Base-by-base conservation (phyloP, 92 coral and sea anemone genomes). In the Palythoa grandis region DNA sequence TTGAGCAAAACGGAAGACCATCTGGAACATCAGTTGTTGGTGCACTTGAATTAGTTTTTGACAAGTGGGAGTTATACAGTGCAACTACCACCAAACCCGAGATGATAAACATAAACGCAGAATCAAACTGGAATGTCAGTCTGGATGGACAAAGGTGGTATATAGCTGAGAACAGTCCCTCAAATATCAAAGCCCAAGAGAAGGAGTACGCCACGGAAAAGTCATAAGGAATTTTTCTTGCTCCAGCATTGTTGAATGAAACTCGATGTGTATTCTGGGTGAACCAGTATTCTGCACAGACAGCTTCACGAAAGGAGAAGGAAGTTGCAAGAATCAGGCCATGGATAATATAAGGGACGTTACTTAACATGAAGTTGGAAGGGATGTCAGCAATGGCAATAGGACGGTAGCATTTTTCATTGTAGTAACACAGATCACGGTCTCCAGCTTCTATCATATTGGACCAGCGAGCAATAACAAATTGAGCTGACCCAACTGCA, bases 81-180 rank as follows among this genome's bases (percentile, higher is more conserved):
- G 98, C 95, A 13, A 95, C 90, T 40, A 96, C 88, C 1, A 96
- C 98, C 75, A 96, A 84, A 47, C 95, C 98, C 3, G 96, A 92
- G 40, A 96, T 96, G 77, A 96, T 93, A 82, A 96, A 96, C 98
- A 96, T 96, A 87, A 96, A 96, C 20, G 98, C 98, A 0, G 98
- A 93, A 86, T 96, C 98, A 83, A 96, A 96, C 96, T 96, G 98
- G 72, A 96, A 96, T 15, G 98, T 96, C 83, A 96, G 91, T 24
- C 98, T 89, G 86, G 98, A 95, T 3, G 98, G 98, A 50, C 98
- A 96, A 38, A 96, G 85, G 79, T 96, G 98, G 61, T 96, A 96
- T 6, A 92, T 92, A 3, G 98, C 96, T 5, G 98, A 96, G 83
- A 96, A 96, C 60, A 96, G 80, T 2, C 98, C 98, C 70, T 96